phyloP scores from a whole-genome alignment of 2,888 invertebrate species.

The Argyresthia albistria region DNA sequence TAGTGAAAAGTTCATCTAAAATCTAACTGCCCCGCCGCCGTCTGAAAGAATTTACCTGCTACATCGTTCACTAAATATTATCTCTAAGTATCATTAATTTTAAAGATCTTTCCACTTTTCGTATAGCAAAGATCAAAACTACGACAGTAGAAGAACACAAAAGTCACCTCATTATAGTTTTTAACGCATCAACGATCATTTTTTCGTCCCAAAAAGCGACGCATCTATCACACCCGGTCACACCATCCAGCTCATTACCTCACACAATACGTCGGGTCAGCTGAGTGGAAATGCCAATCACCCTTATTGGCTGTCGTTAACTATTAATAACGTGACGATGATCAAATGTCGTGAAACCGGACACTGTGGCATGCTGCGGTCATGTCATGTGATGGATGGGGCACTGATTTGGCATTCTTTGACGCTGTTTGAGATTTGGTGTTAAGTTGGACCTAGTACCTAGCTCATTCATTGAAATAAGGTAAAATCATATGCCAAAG shows the following conservation, averaged over 20 bases:
- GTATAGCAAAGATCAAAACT: too few relatives aligned
- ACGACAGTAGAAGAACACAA: too few relatives aligned
- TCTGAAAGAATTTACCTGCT: too few relatives aligned
- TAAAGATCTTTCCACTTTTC: too few relatives aligned
- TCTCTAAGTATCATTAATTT: too few relatives aligned
- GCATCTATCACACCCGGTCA: constrained; percentile 19
- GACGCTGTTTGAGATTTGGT: neutral
- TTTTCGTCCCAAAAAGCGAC: neutral
- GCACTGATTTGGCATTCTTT: neutral
- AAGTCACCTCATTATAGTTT: too few relatives aligned
- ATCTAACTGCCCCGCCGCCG: too few relatives aligned
- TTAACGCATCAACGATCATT: too few relatives aligned
- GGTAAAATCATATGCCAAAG: too few relatives aligned
- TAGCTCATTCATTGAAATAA: neutral
- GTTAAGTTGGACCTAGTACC: neutral
- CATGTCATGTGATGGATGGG: neutral
- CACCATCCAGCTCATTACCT: constrained; percentile 35
- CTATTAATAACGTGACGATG: constrained; percentile 52
- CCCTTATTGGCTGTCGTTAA: constrained; percentile 45
- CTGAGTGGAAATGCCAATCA: constrained; percentile 50
- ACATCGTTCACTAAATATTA: too few relatives aligned
- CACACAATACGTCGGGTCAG: constrained; percentile 35
- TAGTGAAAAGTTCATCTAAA: too few relatives aligned
- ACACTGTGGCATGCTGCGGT: constrained; percentile 8
- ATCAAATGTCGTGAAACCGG: constrained; percentile 38